A percentile compares a stretch with the other conserved stretches of the same genome.
Evolutionary conservation across 2,888 invertebrate species (phyloP).

Genomic region (Odontomyia ornata): DNA sequence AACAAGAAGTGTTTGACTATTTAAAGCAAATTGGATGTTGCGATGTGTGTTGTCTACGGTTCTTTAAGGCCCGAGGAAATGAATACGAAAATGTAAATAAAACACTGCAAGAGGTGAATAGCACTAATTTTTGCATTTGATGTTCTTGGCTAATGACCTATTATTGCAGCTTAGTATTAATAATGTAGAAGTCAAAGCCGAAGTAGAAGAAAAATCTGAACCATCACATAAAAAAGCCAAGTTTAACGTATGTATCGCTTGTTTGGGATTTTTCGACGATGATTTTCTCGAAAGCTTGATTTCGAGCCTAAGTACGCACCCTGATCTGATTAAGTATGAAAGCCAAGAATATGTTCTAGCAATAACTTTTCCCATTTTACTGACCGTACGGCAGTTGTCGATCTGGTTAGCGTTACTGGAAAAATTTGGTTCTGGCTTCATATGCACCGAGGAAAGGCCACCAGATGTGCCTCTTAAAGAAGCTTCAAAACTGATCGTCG

Average conservation of each 20-base stretch:
- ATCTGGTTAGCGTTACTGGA: constrained; percentile 69
- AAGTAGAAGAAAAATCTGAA: not conserved
- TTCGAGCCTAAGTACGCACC: constrained; percentile 66
- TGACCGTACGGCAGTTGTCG: constrained; percentile 73
- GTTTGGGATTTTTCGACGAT: constrained; percentile 77
- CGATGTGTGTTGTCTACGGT: constrained; percentile 74
- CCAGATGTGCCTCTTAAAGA: constrained; percentile 75
- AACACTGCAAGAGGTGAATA: constrained; percentile 65
- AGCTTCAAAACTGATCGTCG: constrained; percentile 80
- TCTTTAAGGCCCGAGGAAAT: constrained; percentile 68
- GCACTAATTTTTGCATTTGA: constrained; percentile 6
- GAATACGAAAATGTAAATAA: constrained; percentile 67
- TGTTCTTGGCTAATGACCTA: too few relatives aligned
- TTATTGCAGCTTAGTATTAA: not conserved
- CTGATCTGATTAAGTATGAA: constrained; percentile 69
- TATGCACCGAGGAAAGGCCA: constrained; percentile 59
- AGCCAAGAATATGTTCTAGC: constrained; percentile 73
- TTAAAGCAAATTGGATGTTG: constrained; percentile 72
- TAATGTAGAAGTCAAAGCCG: too few relatives aligned
- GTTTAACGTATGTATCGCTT: constrained; percentile 71
- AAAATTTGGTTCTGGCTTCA: constrained; percentile 64
- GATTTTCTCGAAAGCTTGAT: constrained; percentile 66
- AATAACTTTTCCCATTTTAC: constrained; percentile 75
- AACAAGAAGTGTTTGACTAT: constrained; percentile 65
- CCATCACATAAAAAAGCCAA: constrained; percentile 65